Evolutionary conservation across 2,888 invertebrate genomes (phyloP).

Genomic region (Gnatocerus cornutus): DNA sequence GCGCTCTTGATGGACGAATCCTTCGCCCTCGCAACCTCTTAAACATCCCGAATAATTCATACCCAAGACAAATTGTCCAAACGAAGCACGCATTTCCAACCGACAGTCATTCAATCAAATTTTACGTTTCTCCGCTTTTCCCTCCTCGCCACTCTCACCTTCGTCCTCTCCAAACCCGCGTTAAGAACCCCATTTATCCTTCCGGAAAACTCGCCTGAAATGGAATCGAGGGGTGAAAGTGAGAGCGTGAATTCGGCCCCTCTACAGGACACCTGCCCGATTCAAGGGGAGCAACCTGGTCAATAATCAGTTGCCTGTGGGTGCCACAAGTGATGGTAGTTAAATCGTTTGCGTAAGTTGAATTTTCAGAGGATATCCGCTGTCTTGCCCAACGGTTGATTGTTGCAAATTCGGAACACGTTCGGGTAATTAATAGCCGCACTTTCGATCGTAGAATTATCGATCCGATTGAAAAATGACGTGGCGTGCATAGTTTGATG

Average conservation of each 20-base stretch:
- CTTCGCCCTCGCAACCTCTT: no score
- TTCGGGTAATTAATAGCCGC: slow-evolving; percentile 20
- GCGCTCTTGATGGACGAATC: no score
- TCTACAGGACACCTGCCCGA: slow-evolving; percentile 61
- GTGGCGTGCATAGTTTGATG: background rate
- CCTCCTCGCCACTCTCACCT: background rate
- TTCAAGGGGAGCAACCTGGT: slow-evolving; percentile 66
- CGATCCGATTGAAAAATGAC: slow-evolving; percentile 2
- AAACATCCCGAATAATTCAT: no score
- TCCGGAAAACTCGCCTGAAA: slow-evolving; percentile 16
- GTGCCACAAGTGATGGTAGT: slow-evolving; percentile 47
- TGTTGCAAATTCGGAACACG: slow-evolving; percentile 20
- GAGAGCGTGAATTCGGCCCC: slow-evolving; percentile 42
- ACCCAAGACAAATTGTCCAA: no score
- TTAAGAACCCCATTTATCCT: slow-evolving; percentile 28
- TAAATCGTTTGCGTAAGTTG: slow-evolving; percentile 43
- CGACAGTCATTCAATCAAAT: no score
- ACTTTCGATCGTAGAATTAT: slow-evolving; percentile 12
- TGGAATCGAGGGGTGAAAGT: slow-evolving; percentile 49
- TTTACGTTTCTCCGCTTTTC: no score
- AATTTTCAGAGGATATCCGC: slow-evolving; percentile 20
- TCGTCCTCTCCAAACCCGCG: background rate
- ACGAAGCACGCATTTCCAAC: no score
- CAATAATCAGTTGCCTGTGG: slow-evolving; percentile 59
- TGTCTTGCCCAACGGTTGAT: background rate